These are phyloP conservation scores for Halichoerus grypus DNA, from an alignment of 2,113 vertebrate genomes.

Conservation along the genomic window DNA sequence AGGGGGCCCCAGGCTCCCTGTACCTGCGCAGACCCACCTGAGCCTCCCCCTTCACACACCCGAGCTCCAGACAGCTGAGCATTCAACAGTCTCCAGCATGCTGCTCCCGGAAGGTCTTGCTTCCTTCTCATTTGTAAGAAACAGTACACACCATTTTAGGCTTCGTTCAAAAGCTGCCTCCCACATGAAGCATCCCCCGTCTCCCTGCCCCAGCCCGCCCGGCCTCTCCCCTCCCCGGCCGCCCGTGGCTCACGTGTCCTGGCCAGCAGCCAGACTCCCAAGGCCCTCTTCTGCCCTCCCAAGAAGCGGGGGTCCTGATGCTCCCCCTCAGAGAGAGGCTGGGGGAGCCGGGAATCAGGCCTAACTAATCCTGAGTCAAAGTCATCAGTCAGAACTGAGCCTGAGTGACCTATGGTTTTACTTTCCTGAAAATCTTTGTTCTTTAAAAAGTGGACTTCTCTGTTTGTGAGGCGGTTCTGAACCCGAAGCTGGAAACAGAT, in stretches of 20 bases:
- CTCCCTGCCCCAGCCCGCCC: rapidly evolving
- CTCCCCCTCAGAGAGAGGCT: rapidly evolving
- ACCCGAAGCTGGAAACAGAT: not conserved
- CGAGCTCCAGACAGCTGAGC: not conserved
- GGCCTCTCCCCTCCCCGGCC: not conserved
- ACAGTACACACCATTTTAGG: not conserved
- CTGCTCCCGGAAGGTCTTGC: not conserved
- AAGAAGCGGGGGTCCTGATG: too few relatives aligned
- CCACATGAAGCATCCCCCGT: rapidly evolving
- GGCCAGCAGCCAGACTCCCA: not conserved
- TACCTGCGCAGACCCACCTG: not conserved
- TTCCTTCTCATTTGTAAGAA: not conserved
- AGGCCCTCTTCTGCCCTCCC: not conserved
- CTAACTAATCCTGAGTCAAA: not conserved
- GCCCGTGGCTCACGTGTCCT: rapidly evolving
- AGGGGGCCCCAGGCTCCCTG: rapidly evolving
- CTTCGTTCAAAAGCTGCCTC: not conserved
- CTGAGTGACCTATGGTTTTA: not conserved
- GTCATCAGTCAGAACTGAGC: not conserved
- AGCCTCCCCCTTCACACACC: rapidly evolving
- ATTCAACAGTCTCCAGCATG: rapidly evolving
- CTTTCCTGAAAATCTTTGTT: not conserved
- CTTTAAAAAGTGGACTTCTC: not conserved
- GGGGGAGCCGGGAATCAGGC: not conserved
- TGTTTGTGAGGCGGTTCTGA: too few relatives aligned